Base-by-base conservation (phyloP, 2,888 invertebrate genomes). In the Rhabditophanes sp. region DNA sequence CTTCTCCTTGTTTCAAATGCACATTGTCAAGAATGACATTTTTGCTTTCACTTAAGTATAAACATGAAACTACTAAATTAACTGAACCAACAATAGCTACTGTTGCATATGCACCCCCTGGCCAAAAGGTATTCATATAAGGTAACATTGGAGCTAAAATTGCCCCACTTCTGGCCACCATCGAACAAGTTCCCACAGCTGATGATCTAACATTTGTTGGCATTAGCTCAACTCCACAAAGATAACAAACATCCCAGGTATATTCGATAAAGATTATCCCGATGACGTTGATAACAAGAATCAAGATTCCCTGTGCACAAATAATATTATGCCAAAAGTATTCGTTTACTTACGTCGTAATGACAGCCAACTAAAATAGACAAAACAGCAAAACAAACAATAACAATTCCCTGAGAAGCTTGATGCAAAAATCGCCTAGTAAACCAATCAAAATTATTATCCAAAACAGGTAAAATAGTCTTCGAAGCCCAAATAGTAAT, bases 201-300 rank as follows among this genome's bases (percentile, higher is more conserved):
- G 44, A 44, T 6, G 54, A 51, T n/a, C n/a, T n/a, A n/a, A n/a
- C n/a, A 3, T 43, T 37, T 8, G 58, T 59, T 26, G 59, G 54
- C 51, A 57, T 53, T 11, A 48, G 44, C 29, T 60, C 60, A 4
- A 61, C 53, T 5, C 56, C 53, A 28, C 56, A 58, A 7, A 61
- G 42, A 35, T 61, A 59, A 30, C 55, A 56, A 1, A 60, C 61
- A 39, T 61, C 61, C 61, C 62, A 61, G 3, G 57, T 59, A 39
- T 60, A 57, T 37, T 61, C 62, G 37, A 63, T 55, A 48, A 62
- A 60, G 1, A 60, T 49, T 3, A 54, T 55, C 23, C 62, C 62
- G 30, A 58, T 38, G 8, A 63, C 31, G 31, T 55, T 56, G 18
- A 56, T 44, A 7, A 61, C 42, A 4, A 62, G 41, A 42, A 60